Base-by-base conservation (phyloP, 2,797 vertebrate species). In the Triplophysa bombifrons region DNA sequence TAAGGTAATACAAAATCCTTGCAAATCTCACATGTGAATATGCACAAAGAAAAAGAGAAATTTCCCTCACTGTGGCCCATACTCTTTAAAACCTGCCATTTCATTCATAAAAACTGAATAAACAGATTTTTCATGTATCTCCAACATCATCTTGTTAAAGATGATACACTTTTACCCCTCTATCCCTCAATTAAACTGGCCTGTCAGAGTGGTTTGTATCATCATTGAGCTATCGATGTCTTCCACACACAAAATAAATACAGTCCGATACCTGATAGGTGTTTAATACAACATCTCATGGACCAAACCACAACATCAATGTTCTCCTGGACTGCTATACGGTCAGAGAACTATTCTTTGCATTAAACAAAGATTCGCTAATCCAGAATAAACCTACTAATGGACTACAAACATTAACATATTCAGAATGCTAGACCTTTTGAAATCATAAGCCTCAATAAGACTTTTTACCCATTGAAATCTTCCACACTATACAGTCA, bases 201-300 rank as follows among this genome's bases (percentile, higher is more conserved):
- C 20, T 14, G 19, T 38, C 3, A 19, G 46, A 74, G 73, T 20
- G 25, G 73, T 63, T 8, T 38, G 38, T 76, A 66, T n/a, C 61
- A 66, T 72, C 65, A 72, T 20, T 44, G 44, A 46, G 53, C 17
- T 69, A 69, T 68, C 51, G 19, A 25, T 38, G 22, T 69, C 75
- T 53, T 17, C 30, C 56, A 50, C 65, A 61, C 41, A 19, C 56
- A n/a, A 73, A 55, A 72, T 64, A 51, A 60, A 79, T 56, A 73
- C 75, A 73, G 44, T 68, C 64, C 3, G 16, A 48, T 38, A 68
- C 20, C 64, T 56, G 63, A 66, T 53, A 68, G 61, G 44, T 16
- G 14, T 60, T 69, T 68, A 22, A 64, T 56, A 34, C 66, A 2
- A 16, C 41, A 16, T 82, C 74, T 66, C 76, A 65, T 41, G 4